Evolutionary conservation across 2,888 invertebrate genomes (phyloP), one percentile per base, ranked within the genome.

Genomic region (Diarsia rubi): DNA sequence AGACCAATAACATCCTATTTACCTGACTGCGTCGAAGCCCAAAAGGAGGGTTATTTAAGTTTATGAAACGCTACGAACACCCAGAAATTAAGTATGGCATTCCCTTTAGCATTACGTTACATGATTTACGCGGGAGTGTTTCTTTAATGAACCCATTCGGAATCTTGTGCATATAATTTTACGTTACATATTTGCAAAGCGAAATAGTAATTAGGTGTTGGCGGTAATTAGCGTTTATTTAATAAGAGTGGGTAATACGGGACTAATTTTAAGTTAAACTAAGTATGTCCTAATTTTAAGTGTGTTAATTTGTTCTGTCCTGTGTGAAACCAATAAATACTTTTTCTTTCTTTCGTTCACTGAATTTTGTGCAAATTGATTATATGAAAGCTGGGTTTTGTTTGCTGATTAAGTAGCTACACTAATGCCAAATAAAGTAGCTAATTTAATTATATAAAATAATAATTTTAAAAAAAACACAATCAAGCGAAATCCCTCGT

Each of bases 231-330:
- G 16, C 49, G 47, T 73, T 47, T 31, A 71, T 37, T 64, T 71
- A 66, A 54, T 44, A 49, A 47, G 57, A 69, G 69, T 69, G 47
- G 47, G 59, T 59, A 42, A n/a, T n/a, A n/a, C n/a, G n/a, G n/a
- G n/a, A n/a, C n/a, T n/a, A n/a, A n/a, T n/a, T n/a, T n/a, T n/a
- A n/a, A n/a, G n/a, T n/a, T n/a, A n/a, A n/a, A n/a, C n/a, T n/a
- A n/a, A n/a, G n/a, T n/a, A n/a, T n/a, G n/a, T n/a, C n/a, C n/a
- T n/a, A n/a, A n/a, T n/a, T n/a, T n/a, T n/a, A n/a, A n/a, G n/a
- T n/a, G n/a, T n/a, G n/a, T n/a, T n/a, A n/a, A n/a, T n/a, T n/a
- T n/a, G n/a, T n/a, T n/a, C n/a, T n/a, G n/a, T n/a, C n/a, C n/a
- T n/a, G n/a, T n/a, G n/a, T n/a, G n/a, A n/a, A n/a, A n/a, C n/a